Conservation (phyloP, 2,888 invertebrate species). For the Steinernema scapterisci region DNA sequence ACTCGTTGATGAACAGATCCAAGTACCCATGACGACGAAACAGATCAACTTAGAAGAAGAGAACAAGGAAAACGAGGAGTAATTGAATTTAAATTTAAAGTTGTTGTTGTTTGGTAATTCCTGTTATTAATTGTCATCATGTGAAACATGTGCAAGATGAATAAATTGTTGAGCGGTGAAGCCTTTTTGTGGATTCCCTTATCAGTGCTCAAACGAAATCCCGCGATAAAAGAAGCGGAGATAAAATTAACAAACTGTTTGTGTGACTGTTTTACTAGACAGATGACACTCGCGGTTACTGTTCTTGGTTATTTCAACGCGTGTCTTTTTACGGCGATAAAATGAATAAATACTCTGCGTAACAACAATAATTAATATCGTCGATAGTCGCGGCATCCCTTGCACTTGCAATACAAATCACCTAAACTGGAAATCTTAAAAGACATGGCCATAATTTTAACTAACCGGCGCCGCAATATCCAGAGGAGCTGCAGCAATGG, state of each 20-base stretch:
- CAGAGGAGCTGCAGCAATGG: slow-evolving; percentile 43
- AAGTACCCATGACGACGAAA: slow-evolving; percentile 58
- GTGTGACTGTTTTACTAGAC: too few species aligned
- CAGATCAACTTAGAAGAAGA: slow-evolving; percentile 45
- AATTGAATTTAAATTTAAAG: slow-evolving; percentile 9
- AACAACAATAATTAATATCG: background rate
- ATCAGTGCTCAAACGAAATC: background rate
- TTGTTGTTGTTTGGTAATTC: slow-evolving; percentile 15
- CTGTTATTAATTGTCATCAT: slow-evolving; percentile 24
- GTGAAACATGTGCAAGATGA: slow-evolving; percentile 14
- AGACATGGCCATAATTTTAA: too few species aligned
- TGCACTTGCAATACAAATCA: slow-evolving; percentile 44
- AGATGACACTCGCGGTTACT: too few species aligned
- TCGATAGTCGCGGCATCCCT: slow-evolving; percentile 37
- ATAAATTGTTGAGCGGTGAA: slow-evolving; percentile 5
- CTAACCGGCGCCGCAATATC: slow-evolving; percentile 56
- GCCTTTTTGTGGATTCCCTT: background rate
- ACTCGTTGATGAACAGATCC: slow-evolving; percentile 62
- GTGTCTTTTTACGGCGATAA: too few species aligned
- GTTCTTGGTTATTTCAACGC: background rate
- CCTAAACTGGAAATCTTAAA: slow-evolving; percentile 18
- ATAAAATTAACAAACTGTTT: too few species aligned
- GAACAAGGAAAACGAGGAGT: slow-evolving; percentile 46
- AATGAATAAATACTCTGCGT: too few species aligned
- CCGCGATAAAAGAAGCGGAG: too few species aligned